phyloP scores from a whole-genome alignment of 2,797 vertebrate genomes.

The Hypotaenidia okinawae region DNA sequence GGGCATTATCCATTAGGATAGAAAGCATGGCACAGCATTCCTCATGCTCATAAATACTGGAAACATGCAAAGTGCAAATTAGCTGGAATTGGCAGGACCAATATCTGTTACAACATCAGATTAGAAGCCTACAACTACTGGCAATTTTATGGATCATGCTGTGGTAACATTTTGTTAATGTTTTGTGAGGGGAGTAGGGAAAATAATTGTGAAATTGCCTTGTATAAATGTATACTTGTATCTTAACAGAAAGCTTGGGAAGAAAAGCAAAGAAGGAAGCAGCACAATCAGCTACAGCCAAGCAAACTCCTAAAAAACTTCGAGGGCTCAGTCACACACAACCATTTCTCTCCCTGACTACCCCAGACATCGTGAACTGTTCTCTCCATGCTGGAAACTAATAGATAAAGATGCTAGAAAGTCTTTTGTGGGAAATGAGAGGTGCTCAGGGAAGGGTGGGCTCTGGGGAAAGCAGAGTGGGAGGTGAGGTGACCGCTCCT shows the following conservation, averaged over 20 bases:
- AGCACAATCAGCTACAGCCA: neutral
- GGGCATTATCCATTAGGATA: neutral
- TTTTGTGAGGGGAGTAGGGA: slow-evolving; percentile 12
- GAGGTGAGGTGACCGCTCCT: accelerated
- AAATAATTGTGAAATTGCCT: neutral
- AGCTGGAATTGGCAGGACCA: slow-evolving; percentile 6
- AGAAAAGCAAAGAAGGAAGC: neutral
- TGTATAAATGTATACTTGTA: neutral
- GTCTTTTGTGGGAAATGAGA: neutral
- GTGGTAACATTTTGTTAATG: slow-evolving; percentile 21
- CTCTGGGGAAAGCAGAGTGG: neutral
- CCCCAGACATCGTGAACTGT: neutral
- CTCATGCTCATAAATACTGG: neutral
- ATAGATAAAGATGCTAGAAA: neutral
- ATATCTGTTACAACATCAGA: slow-evolving; percentile 18
- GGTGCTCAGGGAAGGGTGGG: neutral
- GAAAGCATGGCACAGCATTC: neutral
- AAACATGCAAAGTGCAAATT: neutral
- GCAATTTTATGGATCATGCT: slow-evolving; percentile 21
- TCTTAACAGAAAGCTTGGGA: neutral
- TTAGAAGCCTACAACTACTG: slow-evolving; percentile 5
- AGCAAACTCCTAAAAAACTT: neutral
- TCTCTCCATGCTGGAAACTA: neutral
- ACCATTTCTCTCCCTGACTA: neutral
- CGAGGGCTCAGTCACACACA: neutral